Conservation (phyloP, 2,113 vertebrate genomes). For the Pelmatolapia mariae region DNA sequence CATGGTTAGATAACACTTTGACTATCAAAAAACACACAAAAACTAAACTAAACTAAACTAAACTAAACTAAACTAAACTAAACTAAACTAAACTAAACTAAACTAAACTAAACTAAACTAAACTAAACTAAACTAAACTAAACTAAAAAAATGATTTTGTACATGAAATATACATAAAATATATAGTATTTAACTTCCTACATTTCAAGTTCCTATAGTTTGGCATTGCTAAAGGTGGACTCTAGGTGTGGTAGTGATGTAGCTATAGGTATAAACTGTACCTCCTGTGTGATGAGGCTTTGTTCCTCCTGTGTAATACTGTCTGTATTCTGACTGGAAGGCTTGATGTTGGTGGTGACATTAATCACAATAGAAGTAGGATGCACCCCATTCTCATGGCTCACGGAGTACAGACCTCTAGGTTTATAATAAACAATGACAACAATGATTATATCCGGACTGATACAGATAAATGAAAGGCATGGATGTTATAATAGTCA, state of each 20-base stretch:
- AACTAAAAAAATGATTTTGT: accelerated
- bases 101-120: too few species aligned
- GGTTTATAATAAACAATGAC: neutral
- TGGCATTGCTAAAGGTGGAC: neutral
- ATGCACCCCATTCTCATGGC: slow-evolving; percentile 28
- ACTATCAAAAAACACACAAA: neutral
- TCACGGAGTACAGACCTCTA: slow-evolving; percentile 18
- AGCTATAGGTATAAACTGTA: neutral
- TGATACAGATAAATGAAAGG: neutral
- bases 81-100: too few species aligned
- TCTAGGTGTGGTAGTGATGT: neutral
- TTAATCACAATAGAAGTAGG: slow-evolving; percentile 62
- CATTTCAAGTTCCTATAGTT: neutral
- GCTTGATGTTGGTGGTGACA: slow-evolving; percentile 58
- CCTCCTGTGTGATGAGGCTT: slow-evolving; percentile 13
- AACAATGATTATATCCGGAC: neutral
- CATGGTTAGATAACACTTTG: neutral
- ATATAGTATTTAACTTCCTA: neutral
- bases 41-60: neutral
- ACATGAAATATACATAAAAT: neutral
- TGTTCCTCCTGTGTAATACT: neutral
- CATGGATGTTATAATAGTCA: neutral
- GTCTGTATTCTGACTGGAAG: slow-evolving; percentile 22
- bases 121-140: too few species aligned
- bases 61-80: neutral